Conservation (phyloP, 2,797 vertebrate species). For the Emydoidea blandingii region DNA sequence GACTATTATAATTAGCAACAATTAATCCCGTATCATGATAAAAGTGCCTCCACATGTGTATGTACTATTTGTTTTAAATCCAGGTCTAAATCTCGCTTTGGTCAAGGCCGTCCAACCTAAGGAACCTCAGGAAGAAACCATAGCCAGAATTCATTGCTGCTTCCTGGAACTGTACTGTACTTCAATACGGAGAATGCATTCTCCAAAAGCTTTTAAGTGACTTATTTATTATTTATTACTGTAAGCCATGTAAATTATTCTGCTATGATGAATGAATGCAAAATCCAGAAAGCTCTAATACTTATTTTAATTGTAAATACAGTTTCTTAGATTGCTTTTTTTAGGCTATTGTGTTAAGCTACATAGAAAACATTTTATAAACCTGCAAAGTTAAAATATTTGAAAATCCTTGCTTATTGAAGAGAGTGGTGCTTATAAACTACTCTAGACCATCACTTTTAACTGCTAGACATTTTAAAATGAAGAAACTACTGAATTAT, state of each 20-base stretch:
- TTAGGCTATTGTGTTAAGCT: slow-evolving; percentile 58
- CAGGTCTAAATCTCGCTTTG: slow-evolving; percentile 84
- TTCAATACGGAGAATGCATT: slow-evolving; percentile 47
- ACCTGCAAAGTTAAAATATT: slow-evolving; percentile 59
- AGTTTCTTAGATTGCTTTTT: slow-evolving; percentile 74
- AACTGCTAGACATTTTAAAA: slow-evolving; percentile 44
- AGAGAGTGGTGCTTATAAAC: background rate
- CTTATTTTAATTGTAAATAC: slow-evolving; percentile 81
- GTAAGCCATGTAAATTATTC: slow-evolving; percentile 71
- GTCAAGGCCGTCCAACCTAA: slow-evolving; percentile 81
- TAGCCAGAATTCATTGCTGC: background rate
- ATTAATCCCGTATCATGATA: background rate
- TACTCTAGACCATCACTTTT: slow-evolving; percentile 29
- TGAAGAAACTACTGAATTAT: slow-evolving; percentile 48
- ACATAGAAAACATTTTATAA: slow-evolving; percentile 72
- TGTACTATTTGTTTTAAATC: slow-evolving; percentile 60
- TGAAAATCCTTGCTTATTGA: slow-evolving; percentile 57
- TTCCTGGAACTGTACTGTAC: slow-evolving; percentile 53
- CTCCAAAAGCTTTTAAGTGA: slow-evolving; percentile 74
- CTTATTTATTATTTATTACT: slow-evolving; percentile 75
- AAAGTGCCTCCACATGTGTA: fast-evolving
- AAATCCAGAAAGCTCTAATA: slow-evolving; percentile 65
- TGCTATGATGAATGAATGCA: slow-evolving; percentile 66
- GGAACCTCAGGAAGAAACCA: slow-evolving; percentile 52
- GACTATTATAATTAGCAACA: background rate